These are phyloP conservation scores for Aradophagus sp. DNA, from an alignment of 1,140 invertebrate species.

Conservation along the genomic window DNA sequence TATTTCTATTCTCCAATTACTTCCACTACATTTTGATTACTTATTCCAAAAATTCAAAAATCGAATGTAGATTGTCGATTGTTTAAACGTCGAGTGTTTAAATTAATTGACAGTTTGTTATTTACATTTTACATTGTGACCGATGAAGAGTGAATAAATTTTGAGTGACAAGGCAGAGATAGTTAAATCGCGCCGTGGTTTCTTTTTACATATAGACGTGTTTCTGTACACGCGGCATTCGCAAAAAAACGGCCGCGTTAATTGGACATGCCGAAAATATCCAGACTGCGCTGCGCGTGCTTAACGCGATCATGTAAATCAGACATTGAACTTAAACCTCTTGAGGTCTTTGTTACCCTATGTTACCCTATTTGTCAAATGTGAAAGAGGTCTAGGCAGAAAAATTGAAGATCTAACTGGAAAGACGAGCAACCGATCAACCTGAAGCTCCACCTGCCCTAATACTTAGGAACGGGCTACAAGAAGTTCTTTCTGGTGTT, in stretches of 20 bases:
- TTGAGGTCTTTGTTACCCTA: not conserved
- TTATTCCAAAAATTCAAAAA: no score
- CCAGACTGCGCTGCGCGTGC: conserved; percentile 2
- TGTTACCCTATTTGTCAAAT: conserved; percentile 1
- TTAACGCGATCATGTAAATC: not conserved
- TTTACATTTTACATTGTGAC: no score
- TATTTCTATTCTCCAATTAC: no score
- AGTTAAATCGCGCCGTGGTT: no score
- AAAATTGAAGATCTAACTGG: not conserved
- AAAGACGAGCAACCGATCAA: not conserved
- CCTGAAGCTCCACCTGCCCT: conserved; percentile 5
- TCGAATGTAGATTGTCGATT: no score
- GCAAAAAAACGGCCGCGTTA: not conserved
- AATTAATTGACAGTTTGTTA: no score
- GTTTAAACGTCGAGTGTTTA: no score
- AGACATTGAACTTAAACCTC: not conserved
- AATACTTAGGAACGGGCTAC: not conserved
- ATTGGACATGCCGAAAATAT: conserved; percentile 2
- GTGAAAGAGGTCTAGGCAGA: not conserved
- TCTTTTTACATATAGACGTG: conserved; percentile 9
- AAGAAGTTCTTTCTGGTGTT: conserved; percentile 5
- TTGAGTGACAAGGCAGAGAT: no score
- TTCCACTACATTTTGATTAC: no score
- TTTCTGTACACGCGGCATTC: conserved; percentile 2
- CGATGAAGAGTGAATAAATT: no score